These are phyloP conservation scores for Drosophila kepulauana DNA, from an alignment of 1,140 invertebrate species.

Conservation along the genomic window DNA sequence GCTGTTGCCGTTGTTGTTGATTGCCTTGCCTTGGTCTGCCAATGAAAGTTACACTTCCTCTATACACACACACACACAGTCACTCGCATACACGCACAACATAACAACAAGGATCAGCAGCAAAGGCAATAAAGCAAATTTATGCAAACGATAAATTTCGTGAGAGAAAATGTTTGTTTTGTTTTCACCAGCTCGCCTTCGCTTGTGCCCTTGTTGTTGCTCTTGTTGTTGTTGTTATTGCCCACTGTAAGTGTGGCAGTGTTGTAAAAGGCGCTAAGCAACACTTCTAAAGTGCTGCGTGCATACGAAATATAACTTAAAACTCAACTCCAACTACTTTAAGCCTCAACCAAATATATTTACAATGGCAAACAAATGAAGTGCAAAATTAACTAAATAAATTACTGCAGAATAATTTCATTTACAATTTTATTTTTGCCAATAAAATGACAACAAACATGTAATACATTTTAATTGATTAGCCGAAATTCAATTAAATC, in stretches of 20 bases:
- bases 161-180: constrained; percentile 78
- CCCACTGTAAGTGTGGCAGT: constrained; percentile 36
- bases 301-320: constrained; percentile 7
- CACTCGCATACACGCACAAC: constrained; percentile 15
- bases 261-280: constrained; percentile 65
- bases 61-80: constrained; percentile 35
- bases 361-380: neutral
- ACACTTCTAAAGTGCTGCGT: constrained; percentile 45
- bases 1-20: constrained; percentile 17
- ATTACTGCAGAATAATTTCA: neutral
- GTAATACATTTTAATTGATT: too few species aligned
- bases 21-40: constrained; percentile 64
- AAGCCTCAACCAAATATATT: neutral
- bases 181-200: constrained; percentile 55
- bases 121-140: constrained; percentile 83
- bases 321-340: neutral
- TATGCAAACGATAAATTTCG: constrained; percentile 84
- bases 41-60: constrained; percentile 78
- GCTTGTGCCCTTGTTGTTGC: neutral
- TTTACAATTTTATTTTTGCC: neutral
- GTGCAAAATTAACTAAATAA: neutral
- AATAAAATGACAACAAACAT: neutral
- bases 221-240: constrained; percentile 23
- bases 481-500: too few species aligned
- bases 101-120: constrained; percentile 42